A percentile compares a stretch with the other conserved stretches of the same genome.
Evolutionary conservation across 2,797 vertebrate species (phyloP).

Genomic region (Tokudaia tokunoshimensis): DNA sequence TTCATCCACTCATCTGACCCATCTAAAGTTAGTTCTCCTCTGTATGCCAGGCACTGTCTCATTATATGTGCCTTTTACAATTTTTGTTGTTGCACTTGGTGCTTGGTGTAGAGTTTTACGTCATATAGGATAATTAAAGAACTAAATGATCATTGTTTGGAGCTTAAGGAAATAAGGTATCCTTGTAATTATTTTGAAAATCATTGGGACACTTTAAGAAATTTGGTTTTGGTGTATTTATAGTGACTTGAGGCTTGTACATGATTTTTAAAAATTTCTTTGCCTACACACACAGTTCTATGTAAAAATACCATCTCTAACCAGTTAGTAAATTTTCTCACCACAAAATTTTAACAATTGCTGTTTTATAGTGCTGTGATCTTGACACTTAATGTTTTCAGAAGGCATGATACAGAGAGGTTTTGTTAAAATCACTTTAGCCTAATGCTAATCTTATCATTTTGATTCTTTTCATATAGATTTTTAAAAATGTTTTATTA

Average conservation of each 20-base stretch:
- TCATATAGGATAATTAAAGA: conserved; percentile 53
- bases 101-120: conserved; percentile 59
- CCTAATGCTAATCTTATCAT: conserved; percentile 43
- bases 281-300: not conserved
- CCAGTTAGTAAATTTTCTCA: conserved; percentile 58
- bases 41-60: conserved; percentile 32
- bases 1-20: conserved; percentile 35
- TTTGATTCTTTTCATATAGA: conserved; percentile 64
- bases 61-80: conserved; percentile 63
- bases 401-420: not conserved
- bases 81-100: conserved; percentile 64
- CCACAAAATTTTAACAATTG: not conserved
- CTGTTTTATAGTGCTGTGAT: not conserved
- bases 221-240: conserved; percentile 63
- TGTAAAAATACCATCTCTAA: conserved; percentile 43
- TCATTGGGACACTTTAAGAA: conserved; percentile 61
- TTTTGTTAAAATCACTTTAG: conserved; percentile 69
- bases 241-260: conserved; percentile 56
- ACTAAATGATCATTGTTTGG: conserved; percentile 32
- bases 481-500: conserved; percentile 60
- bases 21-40: conserved; percentile 41
- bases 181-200: conserved; percentile 44
- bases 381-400: conserved; percentile 52
- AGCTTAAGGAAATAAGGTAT: conserved; percentile 56
- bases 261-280: conserved; percentile 62